Evolutionary conservation across 2,888 invertebrate species (phyloP).

Genomic region (Drosophila trichaetosa): DNA sequence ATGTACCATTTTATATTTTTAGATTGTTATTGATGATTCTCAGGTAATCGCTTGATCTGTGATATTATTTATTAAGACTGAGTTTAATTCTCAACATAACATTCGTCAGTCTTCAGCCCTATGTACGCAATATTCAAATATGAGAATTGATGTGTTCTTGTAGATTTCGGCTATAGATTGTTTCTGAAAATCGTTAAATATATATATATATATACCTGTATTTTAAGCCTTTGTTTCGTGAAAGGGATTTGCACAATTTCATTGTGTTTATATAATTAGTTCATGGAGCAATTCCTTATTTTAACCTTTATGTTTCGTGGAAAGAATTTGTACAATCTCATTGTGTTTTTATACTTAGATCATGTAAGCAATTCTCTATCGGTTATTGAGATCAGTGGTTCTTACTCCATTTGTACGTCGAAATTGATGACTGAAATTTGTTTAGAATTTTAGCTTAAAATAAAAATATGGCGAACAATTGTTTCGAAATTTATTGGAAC

Average conservation of each 20-base stretch:
- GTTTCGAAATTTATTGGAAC: slow-evolving; percentile 70
- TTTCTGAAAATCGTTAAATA: background rate
- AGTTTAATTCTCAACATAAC: background rate
- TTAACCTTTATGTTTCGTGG: background rate
- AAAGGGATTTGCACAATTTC: background rate
- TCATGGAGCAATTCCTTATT: background rate
- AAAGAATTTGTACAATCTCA: background rate
- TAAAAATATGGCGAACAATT: slow-evolving; percentile 69
- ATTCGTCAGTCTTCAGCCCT: background rate
- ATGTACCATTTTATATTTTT: background rate
- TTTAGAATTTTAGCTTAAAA: slow-evolving; percentile 66
- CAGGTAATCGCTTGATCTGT: background rate
- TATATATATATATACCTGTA: background rate
- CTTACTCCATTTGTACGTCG: slow-evolving; percentile 47
- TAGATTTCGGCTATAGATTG: background rate
- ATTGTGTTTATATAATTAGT: background rate
- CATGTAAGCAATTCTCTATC: background rate
- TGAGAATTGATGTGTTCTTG: background rate
- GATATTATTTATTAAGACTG: background rate
- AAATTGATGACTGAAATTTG: slow-evolving; percentile 63
- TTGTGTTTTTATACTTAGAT: slow-evolving; percentile 1
- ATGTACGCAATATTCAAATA: background rate
- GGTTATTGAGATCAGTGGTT: slow-evolving; percentile 28
- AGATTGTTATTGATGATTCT: background rate
- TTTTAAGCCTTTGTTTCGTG: background rate